These are phyloP conservation scores for Pseudomyrmex sp. DNA, from an alignment of 1,140 invertebrate species.

Conservation along the genomic window DNA sequence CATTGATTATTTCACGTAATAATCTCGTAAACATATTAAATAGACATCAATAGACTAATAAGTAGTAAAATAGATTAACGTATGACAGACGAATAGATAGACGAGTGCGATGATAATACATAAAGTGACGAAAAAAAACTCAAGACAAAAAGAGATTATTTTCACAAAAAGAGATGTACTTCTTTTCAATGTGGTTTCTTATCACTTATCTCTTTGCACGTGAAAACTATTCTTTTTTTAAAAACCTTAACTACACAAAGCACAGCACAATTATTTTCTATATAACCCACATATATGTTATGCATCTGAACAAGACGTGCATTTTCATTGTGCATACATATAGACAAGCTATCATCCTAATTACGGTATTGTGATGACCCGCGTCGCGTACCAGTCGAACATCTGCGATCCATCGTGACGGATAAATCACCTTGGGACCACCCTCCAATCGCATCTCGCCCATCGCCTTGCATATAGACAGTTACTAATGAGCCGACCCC, in stretches of 20 bases:
- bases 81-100: no score
- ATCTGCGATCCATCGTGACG: constrained; percentile 77
- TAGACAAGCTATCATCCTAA: constrained; percentile 65
- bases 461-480: constrained; percentile 80
- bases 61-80: no score
- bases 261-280: not conserved
- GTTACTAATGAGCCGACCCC: constrained; percentile 79
- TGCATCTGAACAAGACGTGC: not conserved
- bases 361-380: constrained; percentile 69
- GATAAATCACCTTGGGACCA: constrained; percentile 79
- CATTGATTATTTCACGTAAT: no score
- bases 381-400: constrained; percentile 72
- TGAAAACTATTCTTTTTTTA: not conserved
- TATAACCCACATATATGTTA: constrained; percentile 7
- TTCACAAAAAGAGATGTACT: not conserved
- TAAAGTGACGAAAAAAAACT: not conserved
- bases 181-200: no score
- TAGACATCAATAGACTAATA: no score
- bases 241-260: not conserved
- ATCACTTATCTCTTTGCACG: no score
- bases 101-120: not conserved
- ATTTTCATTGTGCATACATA: constrained; percentile 61
- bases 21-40: no score
- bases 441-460: constrained; percentile 77
- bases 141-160: not conserved